phyloP scores from a whole-genome alignment of 2,888 invertebrate genomes.

The Phanerotoma sp. region DNA sequence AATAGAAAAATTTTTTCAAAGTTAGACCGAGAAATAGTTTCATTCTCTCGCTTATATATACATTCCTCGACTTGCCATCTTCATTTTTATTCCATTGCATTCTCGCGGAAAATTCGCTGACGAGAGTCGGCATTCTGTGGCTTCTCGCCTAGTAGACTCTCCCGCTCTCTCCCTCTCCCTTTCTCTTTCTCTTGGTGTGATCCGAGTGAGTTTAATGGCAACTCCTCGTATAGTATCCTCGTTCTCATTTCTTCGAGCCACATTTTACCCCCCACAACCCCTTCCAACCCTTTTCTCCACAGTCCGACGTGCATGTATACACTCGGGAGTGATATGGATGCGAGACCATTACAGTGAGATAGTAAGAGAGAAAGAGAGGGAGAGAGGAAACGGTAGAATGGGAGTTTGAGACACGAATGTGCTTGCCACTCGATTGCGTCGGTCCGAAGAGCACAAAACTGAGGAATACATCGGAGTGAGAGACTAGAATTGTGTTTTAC shows the following conservation, averaged over 20 bases:
- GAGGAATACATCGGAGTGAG: neutral
- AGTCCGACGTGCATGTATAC: slow-evolving; percentile 26
- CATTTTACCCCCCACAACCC: neutral
- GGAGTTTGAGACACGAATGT: slow-evolving; percentile 10
- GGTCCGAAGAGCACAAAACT: slow-evolving; percentile 5
- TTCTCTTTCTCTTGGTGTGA: slow-evolving; percentile 11
- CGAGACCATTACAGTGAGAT: slow-evolving; percentile 14
- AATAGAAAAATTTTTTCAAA: neutral
- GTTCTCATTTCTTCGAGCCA: slow-evolving; percentile 24
- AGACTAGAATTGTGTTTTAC: neutral
- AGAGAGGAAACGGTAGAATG: no score
- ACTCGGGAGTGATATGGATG: slow-evolving; percentile 21
- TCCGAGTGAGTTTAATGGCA: slow-evolving; percentile 23
- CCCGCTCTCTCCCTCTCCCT: no score
- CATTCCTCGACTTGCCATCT: slow-evolving; percentile 7
- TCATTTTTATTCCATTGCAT: slow-evolving; percentile 19
- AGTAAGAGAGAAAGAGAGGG: no score
- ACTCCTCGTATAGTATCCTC: slow-evolving; percentile 15
- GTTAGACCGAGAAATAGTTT: neutral
- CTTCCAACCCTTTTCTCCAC: slow-evolving; percentile 1
- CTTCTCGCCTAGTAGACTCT: slow-evolving; percentile 9
- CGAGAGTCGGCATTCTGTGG: slow-evolving; percentile 21
- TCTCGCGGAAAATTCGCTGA: slow-evolving; percentile 19
- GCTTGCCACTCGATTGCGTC: slow-evolving; percentile 19
- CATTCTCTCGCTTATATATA: neutral